Percentiles rank a stretch among this genome's conserved stretches.
These are phyloP conservation scores for Ceratosolen solmsi DNA, from an alignment of 1,140 invertebrate species.

Conservation along the genomic window DNA sequence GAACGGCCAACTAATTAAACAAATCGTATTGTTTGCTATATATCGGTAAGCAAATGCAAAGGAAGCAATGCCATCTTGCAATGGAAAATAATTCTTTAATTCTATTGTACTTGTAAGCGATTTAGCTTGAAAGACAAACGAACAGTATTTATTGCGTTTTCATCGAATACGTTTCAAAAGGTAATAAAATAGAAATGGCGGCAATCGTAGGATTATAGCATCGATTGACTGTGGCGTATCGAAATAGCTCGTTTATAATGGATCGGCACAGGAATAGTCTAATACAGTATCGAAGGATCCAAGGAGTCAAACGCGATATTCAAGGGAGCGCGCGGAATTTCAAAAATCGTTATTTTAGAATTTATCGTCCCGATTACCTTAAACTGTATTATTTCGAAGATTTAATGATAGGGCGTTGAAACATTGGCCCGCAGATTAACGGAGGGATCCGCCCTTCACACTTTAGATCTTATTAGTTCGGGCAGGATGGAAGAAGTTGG, in stretches of 20 bases:
- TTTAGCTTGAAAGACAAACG: too few relatives aligned
- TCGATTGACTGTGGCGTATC: background rate
- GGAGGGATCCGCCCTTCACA: constrained; percentile 42
- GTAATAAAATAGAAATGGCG: background rate
- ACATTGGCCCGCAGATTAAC: constrained; percentile 29
- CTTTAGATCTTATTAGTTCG: constrained; percentile 50
- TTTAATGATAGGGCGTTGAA: constrained; percentile 41
- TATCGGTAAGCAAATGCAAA: too few relatives aligned
- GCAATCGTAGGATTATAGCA: background rate
- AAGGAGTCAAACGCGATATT: background rate
- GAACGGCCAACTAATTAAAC: too few relatives aligned
- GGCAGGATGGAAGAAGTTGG: background rate
- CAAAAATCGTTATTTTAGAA: constrained; percentile 46
- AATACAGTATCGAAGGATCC: background rate
- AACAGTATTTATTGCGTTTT: too few relatives aligned
- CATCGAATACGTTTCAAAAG: too few relatives aligned
- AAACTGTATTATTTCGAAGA: constrained; percentile 50
- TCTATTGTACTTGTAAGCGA: too few relatives aligned
- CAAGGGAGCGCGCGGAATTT: constrained; percentile 10
- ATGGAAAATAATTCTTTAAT: too few relatives aligned
- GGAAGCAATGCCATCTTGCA: too few relatives aligned
- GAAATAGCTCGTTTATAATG: constrained; percentile 41
- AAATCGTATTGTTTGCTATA: too few relatives aligned
- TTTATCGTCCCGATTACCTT: constrained; percentile 50
- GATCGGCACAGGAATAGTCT: background rate